These are phyloP conservation scores for Aleiodes testaceus DNA, from an alignment of 2,888 invertebrate genomes.

Conservation along the genomic window DNA sequence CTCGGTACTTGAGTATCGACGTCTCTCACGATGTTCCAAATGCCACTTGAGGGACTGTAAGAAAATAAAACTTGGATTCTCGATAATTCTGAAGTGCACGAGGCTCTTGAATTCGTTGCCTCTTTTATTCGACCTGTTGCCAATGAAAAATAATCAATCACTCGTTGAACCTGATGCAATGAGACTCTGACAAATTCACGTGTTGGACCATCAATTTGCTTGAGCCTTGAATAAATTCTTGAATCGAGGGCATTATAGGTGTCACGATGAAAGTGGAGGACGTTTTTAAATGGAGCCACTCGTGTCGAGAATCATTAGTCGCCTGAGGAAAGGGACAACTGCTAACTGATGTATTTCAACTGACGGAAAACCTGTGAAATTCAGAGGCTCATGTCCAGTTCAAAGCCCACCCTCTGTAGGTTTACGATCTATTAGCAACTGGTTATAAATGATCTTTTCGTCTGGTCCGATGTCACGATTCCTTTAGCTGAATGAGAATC, in stretches of 20 bases:
- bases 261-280: conserved; percentile 39
- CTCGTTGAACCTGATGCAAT: conserved; percentile 29
- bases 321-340: conserved; percentile 36
- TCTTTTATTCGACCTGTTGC: not conserved
- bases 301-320: conserved; percentile 53
- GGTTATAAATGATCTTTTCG: conserved; percentile 69
- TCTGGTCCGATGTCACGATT: conserved; percentile 62
- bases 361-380: conserved; percentile 70
- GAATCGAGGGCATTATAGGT: conserved; percentile 50
- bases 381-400: conserved; percentile 56
- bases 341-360: conserved; percentile 61
- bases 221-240: conserved; percentile 50
- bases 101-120: not conserved
- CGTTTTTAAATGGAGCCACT: conserved; percentile 33
- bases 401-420: conserved; percentile 50
- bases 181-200: conserved; percentile 63
- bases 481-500: conserved; percentile 68
- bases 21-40: conserved; percentile 32
- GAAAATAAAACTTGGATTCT: not conserved
- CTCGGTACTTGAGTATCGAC: conserved; percentile 33
- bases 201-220: conserved; percentile 63
- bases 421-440: conserved; percentile 61
- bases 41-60: conserved; percentile 16
- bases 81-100: not conserved
- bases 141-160: conserved; percentile 29